These are phyloP conservation scores for Zygothrica quintamaculata DNA, from an alignment of 2,888 invertebrate species.

Conservation along the genomic window DNA sequence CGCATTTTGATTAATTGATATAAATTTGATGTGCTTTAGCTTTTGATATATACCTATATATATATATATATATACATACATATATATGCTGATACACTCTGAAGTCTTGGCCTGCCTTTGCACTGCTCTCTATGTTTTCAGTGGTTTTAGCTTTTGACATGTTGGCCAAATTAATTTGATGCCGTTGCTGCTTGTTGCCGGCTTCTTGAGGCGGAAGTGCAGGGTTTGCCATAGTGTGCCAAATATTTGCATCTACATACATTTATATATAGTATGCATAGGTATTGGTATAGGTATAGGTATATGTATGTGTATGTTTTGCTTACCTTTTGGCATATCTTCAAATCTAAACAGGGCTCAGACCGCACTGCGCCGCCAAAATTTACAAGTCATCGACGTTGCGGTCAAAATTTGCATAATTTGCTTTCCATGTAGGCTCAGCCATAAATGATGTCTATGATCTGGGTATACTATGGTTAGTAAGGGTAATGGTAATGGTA, in stretches of 20 bases:
- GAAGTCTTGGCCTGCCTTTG: conserved; percentile 1
- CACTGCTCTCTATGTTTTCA: conserved; percentile 2
- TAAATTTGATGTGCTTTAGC: conserved; percentile 64
- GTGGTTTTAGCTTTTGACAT: conserved; percentile 73
- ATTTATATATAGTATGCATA: background rate
- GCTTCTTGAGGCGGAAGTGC: conserved; percentile 42
- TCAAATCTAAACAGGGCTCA: conserved; percentile 60
- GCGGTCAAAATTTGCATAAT: conserved; percentile 76
- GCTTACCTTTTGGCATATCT: conserved; percentile 67
- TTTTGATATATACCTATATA: no score
- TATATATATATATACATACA: no score
- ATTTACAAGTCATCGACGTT: conserved; percentile 79
- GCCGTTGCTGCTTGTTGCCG: conserved; percentile 11
- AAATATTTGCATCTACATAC: conserved; percentile 65
- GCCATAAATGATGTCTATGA: conserved; percentile 69
- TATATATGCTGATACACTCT: conserved; percentile 13
- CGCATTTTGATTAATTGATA: conserved; percentile 75
- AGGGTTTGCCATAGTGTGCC: conserved; percentile 41
- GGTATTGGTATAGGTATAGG: conserved; percentile 20
- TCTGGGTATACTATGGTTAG: conserved; percentile 29
- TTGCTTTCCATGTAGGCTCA: conserved; percentile 73
- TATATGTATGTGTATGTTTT: conserved; percentile 29
- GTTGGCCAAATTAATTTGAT: conserved; percentile 62
- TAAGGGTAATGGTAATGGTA: no score
- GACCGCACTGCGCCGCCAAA: conserved; percentile 45